Percentiles rank a stretch among this genome's conserved stretches.
These are phyloP conservation scores for Poecilia gillii DNA, from an alignment of 2,797 vertebrate genomes.

Conservation along the genomic window DNA sequence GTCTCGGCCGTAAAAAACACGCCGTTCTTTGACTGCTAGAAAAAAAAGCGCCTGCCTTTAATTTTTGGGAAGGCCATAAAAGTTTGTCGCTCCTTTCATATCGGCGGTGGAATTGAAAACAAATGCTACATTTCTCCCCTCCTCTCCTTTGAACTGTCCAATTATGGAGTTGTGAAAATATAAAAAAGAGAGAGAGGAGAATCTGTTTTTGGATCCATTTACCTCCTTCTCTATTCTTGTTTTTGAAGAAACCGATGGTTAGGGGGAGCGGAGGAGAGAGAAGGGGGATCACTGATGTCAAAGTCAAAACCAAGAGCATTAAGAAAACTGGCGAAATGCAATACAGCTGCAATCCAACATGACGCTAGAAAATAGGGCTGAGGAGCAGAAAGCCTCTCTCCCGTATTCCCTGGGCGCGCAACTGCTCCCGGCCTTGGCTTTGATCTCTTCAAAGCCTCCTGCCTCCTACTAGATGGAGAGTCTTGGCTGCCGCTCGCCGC, in stretches of 20 bases:
- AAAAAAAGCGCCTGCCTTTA: conserved; percentile 87
- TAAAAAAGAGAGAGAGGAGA: conserved; percentile 53
- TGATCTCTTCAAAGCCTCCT: conserved; percentile 99
- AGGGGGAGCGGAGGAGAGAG: conserved; percentile 10
- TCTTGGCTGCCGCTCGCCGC: conserved; percentile 96
- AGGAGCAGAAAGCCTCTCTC: conserved; percentile 93
- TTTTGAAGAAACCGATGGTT: conserved; percentile 84
- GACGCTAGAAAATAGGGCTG: conserved; percentile 98
- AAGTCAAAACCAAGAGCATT: conserved; percentile 98
- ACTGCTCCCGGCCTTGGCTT: conserved; percentile 99
- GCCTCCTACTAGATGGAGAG: conserved; percentile 99
- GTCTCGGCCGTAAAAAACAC: conserved; percentile 90
- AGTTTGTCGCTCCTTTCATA: conserved; percentile 94
- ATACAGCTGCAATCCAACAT: conserved; percentile 99
- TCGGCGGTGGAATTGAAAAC: conserved; percentile 92
- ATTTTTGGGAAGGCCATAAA: conserved; percentile 96
- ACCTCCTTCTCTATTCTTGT: conserved; percentile 51
- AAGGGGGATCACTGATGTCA: conserved; percentile 92
- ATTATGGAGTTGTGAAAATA: conserved; percentile 99
- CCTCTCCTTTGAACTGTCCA: conserved; percentile 92
- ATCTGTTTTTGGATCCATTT: conserved; percentile 78
- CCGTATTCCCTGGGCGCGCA: conserved; percentile 99
- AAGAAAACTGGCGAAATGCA: conserved; percentile 97
- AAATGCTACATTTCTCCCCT: conserved; percentile 86
- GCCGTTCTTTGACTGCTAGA: conserved; percentile 88